phyloP scores from a whole-genome alignment of 2,888 invertebrate species.

The Lydus trimaculatus region DNA sequence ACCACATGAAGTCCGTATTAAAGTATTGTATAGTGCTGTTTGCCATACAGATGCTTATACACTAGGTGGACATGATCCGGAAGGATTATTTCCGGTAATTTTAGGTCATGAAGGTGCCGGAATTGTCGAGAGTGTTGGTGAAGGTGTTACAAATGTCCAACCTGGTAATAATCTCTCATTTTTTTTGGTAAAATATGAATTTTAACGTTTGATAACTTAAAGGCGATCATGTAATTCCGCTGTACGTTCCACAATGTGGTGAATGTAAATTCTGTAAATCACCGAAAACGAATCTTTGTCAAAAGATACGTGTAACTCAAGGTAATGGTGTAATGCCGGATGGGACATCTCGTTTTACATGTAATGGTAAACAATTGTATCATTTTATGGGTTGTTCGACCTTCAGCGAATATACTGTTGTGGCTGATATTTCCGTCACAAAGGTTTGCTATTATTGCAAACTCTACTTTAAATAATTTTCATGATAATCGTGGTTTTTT shows the following conservation, averaged over 20 bases:
- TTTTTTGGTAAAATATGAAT: neutral
- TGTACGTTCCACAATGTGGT: slow-evolving; percentile 96
- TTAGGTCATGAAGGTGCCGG: slow-evolving; percentile 98
- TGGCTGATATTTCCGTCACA: slow-evolving; percentile 92
- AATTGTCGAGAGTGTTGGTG: slow-evolving; percentile 96
- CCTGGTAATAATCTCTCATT: slow-evolving; percentile 64
- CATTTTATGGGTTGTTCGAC: slow-evolving; percentile 99
- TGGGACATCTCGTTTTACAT: slow-evolving; percentile 85
- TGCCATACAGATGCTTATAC: slow-evolving; percentile 96
- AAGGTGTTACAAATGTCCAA: slow-evolving; percentile 85
- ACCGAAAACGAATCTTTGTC: slow-evolving; percentile 96
- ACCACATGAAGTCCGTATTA: slow-evolving; percentile 88
- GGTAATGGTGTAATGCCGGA: slow-evolving; percentile 93
- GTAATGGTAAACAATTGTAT: slow-evolving; percentile 78
- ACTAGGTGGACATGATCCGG: slow-evolving; percentile 85
- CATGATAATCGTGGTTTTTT: slow-evolving; percentile 18
- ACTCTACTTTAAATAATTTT: neutral
- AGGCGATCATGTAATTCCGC: slow-evolving; percentile 96
- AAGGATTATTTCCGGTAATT: slow-evolving; percentile 90
- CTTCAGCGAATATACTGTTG: slow-evolving; percentile 94
- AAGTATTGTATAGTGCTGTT: slow-evolving; percentile 80
- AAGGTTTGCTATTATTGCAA: slow-evolving; percentile 69
- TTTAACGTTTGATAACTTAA: slow-evolving; percentile 8
- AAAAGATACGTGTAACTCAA: slow-evolving; percentile 87
- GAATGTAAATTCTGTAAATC: slow-evolving; percentile 97